Evolutionary conservation across 2,797 vertebrate species (phyloP), one percentile per base, ranked within the genome.

Genomic region (Apogon talboti): DNA sequence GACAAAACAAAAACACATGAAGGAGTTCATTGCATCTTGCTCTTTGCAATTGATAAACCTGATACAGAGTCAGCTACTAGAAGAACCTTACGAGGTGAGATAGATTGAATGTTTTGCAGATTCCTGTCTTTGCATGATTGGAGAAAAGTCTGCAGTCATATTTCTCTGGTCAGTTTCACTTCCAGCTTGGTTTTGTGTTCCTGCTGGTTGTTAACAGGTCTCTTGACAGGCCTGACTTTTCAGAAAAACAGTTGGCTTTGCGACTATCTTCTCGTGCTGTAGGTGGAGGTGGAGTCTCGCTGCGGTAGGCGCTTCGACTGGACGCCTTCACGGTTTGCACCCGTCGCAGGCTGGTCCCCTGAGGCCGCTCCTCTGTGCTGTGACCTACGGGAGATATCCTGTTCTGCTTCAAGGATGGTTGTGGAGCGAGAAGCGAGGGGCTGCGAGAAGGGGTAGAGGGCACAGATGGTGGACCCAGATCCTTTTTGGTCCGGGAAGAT

Each of bases 401-500:
- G 78, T 42, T 85, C 67, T 93, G 94, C 86, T 89, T 94, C 51
- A 92, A 90, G 0, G 95, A 94, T 47, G 89, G 68, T 1, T 93
- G 92, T 43, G 94, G 93, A 0, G 88, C 92, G 35, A 94, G 61
- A 35, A 96, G 74, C 3, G 90, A 76, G 0, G 95, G 87, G 62
- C 90, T 90, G 72, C 75, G 95, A 33, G 94, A 88, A 0, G 84
- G 89, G 0, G 91, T 92, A 8, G 93, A 68, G 2, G 92, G 82
- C 53, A 83, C 75, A 0, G 92, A 88, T 0, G 70, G 76, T 1
- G 82, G 14, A 0, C 16, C 57, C 24, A 84, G 71, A 33, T 97
- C 97, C 6, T 94, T 94, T 71, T 92, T 96, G 67, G 91, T 93
- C 80, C 97, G 93, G 43, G 96, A 97, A 4, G 95, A 93, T 4